Conservation (phyloP, 1,140 invertebrate species). For the Pollicipes pollicipes region DNA sequence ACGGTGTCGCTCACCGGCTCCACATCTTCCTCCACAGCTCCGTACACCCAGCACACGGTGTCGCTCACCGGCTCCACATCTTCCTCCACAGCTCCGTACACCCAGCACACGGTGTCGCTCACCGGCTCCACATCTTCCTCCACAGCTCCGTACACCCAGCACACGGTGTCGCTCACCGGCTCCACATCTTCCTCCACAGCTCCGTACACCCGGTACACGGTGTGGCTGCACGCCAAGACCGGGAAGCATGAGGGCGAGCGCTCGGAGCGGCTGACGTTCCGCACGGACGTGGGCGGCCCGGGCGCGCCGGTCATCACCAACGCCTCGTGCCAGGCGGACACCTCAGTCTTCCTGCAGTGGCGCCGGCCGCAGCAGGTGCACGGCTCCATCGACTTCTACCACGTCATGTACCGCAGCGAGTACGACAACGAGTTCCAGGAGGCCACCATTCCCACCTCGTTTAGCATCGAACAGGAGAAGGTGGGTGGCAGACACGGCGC, state of each 20-base stretch:
- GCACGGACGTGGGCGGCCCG: slow-evolving; percentile 63
- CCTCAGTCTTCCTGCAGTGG: slow-evolving; percentile 63
- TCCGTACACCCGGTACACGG: slow-evolving; percentile 61
- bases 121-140: too few relatives aligned
- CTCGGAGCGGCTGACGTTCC: slow-evolving; percentile 48
- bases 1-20: too few relatives aligned
- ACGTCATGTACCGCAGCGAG: slow-evolving; percentile 18
- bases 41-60: too few relatives aligned
- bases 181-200: slow-evolving; percentile 35
- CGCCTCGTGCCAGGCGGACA: slow-evolving; percentile 54
- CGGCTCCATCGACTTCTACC: slow-evolving; percentile 19
- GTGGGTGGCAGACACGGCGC: slow-evolving; percentile 13
- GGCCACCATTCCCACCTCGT: slow-evolving; percentile 16
- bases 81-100: too few relatives aligned
- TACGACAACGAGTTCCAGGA: slow-evolving; percentile 16
- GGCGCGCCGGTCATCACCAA: slow-evolving; percentile 58
- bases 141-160: too few relatives aligned
- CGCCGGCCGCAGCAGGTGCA: slow-evolving; percentile 48
- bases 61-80: too few relatives aligned
- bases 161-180: too few relatives aligned
- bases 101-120: too few relatives aligned
- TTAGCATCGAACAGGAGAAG: slow-evolving; percentile 16
- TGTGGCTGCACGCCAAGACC: slow-evolving; percentile 64
- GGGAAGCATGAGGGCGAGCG: slow-evolving; percentile 49
- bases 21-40: too few relatives aligned